Percentiles rank a stretch among this genome's conserved stretches.
Evolutionary conservation across 2,113 vertebrate species (phyloP).

Genomic region (Crotalus tigris): DNA sequence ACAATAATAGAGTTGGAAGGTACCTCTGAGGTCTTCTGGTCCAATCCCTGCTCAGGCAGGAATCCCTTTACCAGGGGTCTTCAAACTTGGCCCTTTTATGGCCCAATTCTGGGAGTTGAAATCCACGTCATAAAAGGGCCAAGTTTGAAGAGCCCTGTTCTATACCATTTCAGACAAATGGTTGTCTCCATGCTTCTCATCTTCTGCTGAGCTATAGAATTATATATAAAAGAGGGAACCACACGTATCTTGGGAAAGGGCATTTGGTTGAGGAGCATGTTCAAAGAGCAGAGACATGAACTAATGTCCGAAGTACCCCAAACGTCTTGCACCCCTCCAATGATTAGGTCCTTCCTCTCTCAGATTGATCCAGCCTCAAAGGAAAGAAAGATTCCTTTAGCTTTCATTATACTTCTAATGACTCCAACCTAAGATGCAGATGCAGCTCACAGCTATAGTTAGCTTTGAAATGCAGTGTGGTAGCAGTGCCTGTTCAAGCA

Average conservation of each 20-base stretch:
- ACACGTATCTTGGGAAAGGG: background rate
- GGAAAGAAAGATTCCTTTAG: background rate
- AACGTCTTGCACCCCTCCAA: background rate
- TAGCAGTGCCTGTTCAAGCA: background rate
- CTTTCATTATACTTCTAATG: background rate
- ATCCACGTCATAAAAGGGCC: no score
- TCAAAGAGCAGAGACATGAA: background rate
- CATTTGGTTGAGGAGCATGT: background rate
- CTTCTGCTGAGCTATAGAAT: background rate
- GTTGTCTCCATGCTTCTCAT: background rate
- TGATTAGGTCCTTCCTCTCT: background rate
- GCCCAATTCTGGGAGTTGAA: no score
- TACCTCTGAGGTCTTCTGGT: no score
- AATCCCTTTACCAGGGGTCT: no score
- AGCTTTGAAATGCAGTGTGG: background rate
- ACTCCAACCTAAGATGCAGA: background rate
- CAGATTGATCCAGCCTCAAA: background rate
- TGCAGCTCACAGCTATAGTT: background rate
- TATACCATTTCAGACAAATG: no score
- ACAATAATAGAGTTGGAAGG: no score
- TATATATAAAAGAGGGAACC: background rate
- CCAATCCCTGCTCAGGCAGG: no score
- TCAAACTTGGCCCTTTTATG: no score
- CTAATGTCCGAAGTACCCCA: background rate
- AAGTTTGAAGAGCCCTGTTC: no score